These are phyloP conservation scores for Cactoblastis cactorum DNA, from an alignment of 2,888 invertebrate species.

Conservation along the genomic window DNA sequence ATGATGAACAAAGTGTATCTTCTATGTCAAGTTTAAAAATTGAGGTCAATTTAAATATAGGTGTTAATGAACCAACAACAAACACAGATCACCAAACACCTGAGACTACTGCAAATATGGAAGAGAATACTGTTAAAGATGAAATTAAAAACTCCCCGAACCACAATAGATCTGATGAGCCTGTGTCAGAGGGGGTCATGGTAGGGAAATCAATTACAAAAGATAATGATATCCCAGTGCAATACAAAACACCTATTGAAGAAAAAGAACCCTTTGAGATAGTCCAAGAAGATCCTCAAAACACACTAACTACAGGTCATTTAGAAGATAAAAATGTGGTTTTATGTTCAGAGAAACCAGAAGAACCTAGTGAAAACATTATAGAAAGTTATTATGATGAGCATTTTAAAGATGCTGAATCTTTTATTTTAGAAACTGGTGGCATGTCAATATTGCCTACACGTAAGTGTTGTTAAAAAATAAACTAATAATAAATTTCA, in stretches of 20 bases:
- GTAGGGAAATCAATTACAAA: constrained; percentile 30
- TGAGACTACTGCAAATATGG: constrained; percentile 28
- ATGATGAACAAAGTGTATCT: constrained; percentile 65
- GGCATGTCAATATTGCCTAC: constrained; percentile 61
- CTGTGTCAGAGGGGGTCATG: constrained; percentile 32
- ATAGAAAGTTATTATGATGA: constrained; percentile 78
- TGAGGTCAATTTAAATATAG: constrained; percentile 54
- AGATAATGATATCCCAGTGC: constrained; percentile 23
- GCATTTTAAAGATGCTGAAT: constrained; percentile 88
- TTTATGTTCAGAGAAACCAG: constrained; percentile 37
- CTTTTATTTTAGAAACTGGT: constrained; percentile 85
- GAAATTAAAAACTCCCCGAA: constrained; percentile 25
- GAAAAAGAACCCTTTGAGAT: constrained; percentile 38
- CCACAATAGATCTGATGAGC: constrained; percentile 44
- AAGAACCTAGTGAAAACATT: constrained; percentile 44
- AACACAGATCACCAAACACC: constrained; percentile 23
- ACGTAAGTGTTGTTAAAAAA: constrained; percentile 44
- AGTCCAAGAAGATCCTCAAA: constrained; percentile 40
- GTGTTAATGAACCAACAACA: constrained; percentile 38
- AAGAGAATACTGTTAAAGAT: constrained; percentile 28
- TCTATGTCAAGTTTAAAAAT: constrained; percentile 60
- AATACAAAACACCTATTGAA: constrained; percentile 23
- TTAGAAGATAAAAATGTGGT: constrained; percentile 33
- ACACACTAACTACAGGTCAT: constrained; percentile 29
- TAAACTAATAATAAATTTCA: background rate